Percentiles rank a stretch among this genome's conserved stretches.
phyloP scores from a whole-genome alignment of 2,888 invertebrate genomes.

The Ernsta delagoae region DNA sequence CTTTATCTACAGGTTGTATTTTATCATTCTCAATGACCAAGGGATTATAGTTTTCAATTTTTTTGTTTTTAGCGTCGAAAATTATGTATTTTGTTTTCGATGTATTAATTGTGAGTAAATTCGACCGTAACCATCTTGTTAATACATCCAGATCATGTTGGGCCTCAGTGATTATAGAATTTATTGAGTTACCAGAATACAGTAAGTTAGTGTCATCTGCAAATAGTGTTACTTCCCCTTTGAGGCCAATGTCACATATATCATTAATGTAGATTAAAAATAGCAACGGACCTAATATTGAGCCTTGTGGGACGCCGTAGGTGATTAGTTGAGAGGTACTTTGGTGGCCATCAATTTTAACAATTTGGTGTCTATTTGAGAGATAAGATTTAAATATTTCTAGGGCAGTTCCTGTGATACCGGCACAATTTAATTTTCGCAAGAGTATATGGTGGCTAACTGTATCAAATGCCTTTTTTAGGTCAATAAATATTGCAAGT shows the following conservation, averaged over 20 bases:
- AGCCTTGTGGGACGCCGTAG: slow-evolving; percentile 9
- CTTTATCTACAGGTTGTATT: background rate
- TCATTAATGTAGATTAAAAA: slow-evolving; percentile 39
- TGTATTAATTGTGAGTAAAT: slow-evolving; percentile 40
- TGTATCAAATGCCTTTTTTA: slow-evolving; percentile 1
- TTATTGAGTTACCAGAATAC: slow-evolving; percentile 38
- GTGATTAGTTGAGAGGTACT: background rate
- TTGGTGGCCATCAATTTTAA: slow-evolving; percentile 4
- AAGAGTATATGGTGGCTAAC: slow-evolving; percentile 13
- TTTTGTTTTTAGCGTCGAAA: slow-evolving; percentile 30
- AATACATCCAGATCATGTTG: slow-evolving; percentile 39
- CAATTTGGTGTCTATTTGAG: slow-evolving; percentile 17
- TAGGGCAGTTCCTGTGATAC: slow-evolving; percentile 5
- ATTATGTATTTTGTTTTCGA: slow-evolving; percentile 38
- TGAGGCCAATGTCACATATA: slow-evolving; percentile 27
- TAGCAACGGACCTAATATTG: too few relatives aligned
- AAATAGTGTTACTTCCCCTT: slow-evolving; percentile 37
- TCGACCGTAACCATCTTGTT: slow-evolving; percentile 39
- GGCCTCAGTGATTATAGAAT: slow-evolving; percentile 26
- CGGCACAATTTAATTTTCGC: background rate
- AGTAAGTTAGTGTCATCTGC: slow-evolving; percentile 43
- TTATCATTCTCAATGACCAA: slow-evolving; percentile 6
- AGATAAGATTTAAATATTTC: slow-evolving; percentile 33
- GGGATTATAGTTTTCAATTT: background rate
- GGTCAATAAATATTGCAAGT: slow-evolving; percentile 32